phyloP scores from a whole-genome alignment of 2,888 invertebrate species.

The Pteria penguin region DNA sequence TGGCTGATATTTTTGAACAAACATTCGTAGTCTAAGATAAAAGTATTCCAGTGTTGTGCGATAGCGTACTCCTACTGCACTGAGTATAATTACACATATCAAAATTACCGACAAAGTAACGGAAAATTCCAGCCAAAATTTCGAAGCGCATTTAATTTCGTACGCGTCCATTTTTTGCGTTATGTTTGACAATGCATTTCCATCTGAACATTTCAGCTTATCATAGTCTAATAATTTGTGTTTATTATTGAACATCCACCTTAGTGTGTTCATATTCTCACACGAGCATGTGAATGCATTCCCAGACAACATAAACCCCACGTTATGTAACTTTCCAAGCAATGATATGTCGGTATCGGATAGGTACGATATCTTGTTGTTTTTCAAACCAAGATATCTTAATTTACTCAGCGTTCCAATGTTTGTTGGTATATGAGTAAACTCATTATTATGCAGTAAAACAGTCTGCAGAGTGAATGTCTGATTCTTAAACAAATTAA shows the following conservation, averaged over 20 bases:
- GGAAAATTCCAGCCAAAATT: background rate
- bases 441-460: background rate
- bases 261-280: background rate
- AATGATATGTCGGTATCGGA: background rate
- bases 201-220: background rate
- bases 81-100: background rate
- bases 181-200: background rate
- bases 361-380: background rate
- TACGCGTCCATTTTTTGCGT: background rate
- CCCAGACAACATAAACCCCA: background rate
- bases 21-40: background rate
- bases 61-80: background rate
- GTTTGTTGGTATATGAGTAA: background rate
- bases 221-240: background rate
- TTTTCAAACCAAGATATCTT: background rate
- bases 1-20: background rate
- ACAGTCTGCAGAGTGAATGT: background rate
- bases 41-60: background rate
- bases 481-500: background rate
- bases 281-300: background rate
- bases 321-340: background rate
- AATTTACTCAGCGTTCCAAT: background rate
- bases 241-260: background rate
- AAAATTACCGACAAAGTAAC: too few relatives aligned
- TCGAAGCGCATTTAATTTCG: background rate